Base-by-base conservation (phyloP, 1,140 invertebrate species). In the Drosophila nasuta region DNA sequence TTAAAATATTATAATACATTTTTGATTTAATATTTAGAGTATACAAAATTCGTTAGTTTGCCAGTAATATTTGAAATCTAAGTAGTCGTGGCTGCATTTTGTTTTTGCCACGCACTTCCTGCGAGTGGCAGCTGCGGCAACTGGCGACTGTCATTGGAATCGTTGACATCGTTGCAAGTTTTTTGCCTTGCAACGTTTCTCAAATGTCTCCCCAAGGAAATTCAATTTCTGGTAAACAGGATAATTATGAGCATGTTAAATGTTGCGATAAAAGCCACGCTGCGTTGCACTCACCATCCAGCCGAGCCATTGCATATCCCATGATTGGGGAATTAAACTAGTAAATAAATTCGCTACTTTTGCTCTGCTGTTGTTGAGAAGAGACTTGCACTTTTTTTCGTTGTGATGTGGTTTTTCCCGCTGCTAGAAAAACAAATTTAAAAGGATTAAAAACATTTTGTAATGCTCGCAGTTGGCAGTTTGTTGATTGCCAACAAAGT, bases 191-290 rank as follows among this genome's bases (percentile, higher is more conserved):
- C 85, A 56, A 78, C 85, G 58, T 79, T 88, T 71, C 46, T 48
- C 63, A 56, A 73, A 77, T 56, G 79, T 69, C 54, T 82, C 82
- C 75, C 82, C 67, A 58, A 86, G 82, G 86, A 89, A 89, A 89
- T 89, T 89, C 86, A 89, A 91, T 92, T 91, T 81, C 80, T 85
- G 78, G 81, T 91, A 91, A 91, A 91, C 86, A 91, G 86, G 90
- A 91, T 91, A 91, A 91, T 91, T 92, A 91, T 82, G 90, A 88
- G 86, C 89, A 82, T 87, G 91, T 91, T 91, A 91, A 91, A 91
- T 91, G 90, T 90, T 81, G 82, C 91, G 91, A 91, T 90, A 91
- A 91, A 90, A 85, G 83, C 81, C 81, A 89, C 78, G 85, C 85
- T 90, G 86, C 77, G 81, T 65, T 85, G 86, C 85, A 85, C 77